These are phyloP conservation scores for Sceliomorpha sp. DNA, from an alignment of 2,888 invertebrate genomes.

Conservation along the genomic window DNA sequence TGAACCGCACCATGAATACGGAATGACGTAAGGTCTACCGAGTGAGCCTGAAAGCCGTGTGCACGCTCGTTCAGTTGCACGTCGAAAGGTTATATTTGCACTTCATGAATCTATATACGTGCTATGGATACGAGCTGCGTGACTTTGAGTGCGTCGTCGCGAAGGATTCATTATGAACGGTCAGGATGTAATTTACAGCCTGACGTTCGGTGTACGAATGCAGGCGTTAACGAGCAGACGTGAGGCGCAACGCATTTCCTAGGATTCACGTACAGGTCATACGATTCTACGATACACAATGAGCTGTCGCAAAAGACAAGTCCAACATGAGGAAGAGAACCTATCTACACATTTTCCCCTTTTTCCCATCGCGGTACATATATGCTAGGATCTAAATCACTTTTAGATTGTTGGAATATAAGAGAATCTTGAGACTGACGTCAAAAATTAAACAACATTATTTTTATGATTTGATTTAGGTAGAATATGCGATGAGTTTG, in stretches of 20 bases:
- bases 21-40: conserved; percentile 65
- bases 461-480: no score
- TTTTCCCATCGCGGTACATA: neutral
- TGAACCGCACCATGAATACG: conserved; percentile 70
- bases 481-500: no score
- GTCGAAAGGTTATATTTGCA: conserved; percentile 44
- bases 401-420: no score
- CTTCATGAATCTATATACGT: conserved; percentile 45
- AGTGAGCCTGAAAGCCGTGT: conserved; percentile 42
- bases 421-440: no score
- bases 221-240: conserved; percentile 59
- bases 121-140: conserved; percentile 28
- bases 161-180: conserved; percentile 64
- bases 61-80: conserved; percentile 42
- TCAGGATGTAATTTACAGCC: conserved; percentile 62
- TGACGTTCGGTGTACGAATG: conserved; percentile 42
- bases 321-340: neutral
- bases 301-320: conserved; percentile 15
- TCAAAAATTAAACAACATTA: no score
- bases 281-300: conserved; percentile 10
- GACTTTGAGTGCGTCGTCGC: conserved; percentile 36
- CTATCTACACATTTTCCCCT: conserved; percentile 12
- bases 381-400: conserved; percentile 1
- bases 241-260: conserved; percentile 24
- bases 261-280: conserved; percentile 23